Evolutionary conservation across 2,888 invertebrate genomes (phyloP).

Genomic region (Tetropium fuscum): DNA sequence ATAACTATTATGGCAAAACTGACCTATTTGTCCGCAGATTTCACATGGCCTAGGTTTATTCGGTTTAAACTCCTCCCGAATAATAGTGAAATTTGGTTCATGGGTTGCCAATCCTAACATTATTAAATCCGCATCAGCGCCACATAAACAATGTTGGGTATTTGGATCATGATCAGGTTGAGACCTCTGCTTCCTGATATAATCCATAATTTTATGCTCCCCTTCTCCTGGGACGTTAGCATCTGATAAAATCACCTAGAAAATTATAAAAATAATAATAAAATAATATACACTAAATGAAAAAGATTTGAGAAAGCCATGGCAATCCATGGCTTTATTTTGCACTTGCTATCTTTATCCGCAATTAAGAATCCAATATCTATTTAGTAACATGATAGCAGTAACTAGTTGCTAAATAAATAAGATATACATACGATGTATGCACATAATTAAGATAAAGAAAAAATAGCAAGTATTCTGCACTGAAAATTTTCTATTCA

Average conservation of each 20-base stretch:
- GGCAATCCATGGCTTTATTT: no score
- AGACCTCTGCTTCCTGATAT: slow-evolving; percentile 93
- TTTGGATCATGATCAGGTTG: slow-evolving; percentile 98
- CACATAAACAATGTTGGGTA: slow-evolving; percentile 97
- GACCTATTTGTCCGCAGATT: slow-evolving; percentile 87
- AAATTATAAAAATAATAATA: slow-evolving; percentile 65
- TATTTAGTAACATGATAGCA: no score
- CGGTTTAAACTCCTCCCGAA: slow-evolving; percentile 98
- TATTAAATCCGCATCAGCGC: slow-evolving; percentile 98
- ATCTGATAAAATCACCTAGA: slow-evolving; percentile 86
- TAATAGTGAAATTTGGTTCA: slow-evolving; percentile 99
- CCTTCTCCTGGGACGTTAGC: slow-evolving; percentile 98
- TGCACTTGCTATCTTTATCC: no score
- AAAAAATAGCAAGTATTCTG: no score
- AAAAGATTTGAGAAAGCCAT: no score
- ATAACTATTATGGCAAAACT: no score
- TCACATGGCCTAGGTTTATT: slow-evolving; percentile 97
- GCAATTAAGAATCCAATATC: no score
- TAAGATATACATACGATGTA: no score
- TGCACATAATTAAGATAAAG: no score
- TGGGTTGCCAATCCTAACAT: slow-evolving; percentile 99
- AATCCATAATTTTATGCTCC: slow-evolving; percentile 95
- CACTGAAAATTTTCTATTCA: no score
- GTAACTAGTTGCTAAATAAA: no score
- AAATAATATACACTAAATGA: no score